Evolutionary conservation across 2,113 vertebrate species (phyloP), one percentile per base, ranked within the genome.

Genomic region (Phrynosoma platyrhinos): DNA sequence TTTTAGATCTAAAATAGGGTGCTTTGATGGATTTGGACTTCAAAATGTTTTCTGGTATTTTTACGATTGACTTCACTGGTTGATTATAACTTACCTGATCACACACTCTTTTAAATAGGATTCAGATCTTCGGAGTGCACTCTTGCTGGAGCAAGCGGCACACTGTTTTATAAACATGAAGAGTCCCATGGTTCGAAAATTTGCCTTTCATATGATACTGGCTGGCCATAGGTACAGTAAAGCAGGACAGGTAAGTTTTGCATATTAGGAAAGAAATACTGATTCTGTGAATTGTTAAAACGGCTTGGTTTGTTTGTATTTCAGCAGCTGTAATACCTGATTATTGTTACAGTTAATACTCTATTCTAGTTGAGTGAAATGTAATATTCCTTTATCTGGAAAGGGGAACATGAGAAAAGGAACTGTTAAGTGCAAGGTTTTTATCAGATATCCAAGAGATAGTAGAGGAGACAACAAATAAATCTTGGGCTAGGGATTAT

Each of bases 121-220:
- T 95, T 99, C 98, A 76, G 99, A 99, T 96, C 97, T 99, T 93
- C 98, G 98, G 86, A 99, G 98, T 88, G 99, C 99, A 14, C 97
- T 99, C 87, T 94, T 99, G 83, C 92, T 99, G 97, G 99, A 99
- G 91, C 99, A 99, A 95, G 98, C 98, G 0, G 99, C 98, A 40
- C 98, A 99, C 90, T 99, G 99, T 89, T 99, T 99, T 89, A 98
- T 99, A 94, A 99, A 99, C 84, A 99, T 99, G 99, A 98, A 98
- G 52, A 98, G 95, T 91, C 99, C 99, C 6, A 99, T 99, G 98
- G 98, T 99, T 94, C 98, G 99, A 88, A 99, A 99, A 94, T 99
- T 99, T 64, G 99, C 99, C 0, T 99, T 99, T 97, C 98, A 99
- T 82, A 99, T 99, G 99, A 99, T 99, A 94, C 6, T 99, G 92